Evolutionary conservation across 1,140 invertebrate genomes (phyloP), one percentile per base, ranked within the genome.

Genomic region (Leptinotarsa lineolata): DNA sequence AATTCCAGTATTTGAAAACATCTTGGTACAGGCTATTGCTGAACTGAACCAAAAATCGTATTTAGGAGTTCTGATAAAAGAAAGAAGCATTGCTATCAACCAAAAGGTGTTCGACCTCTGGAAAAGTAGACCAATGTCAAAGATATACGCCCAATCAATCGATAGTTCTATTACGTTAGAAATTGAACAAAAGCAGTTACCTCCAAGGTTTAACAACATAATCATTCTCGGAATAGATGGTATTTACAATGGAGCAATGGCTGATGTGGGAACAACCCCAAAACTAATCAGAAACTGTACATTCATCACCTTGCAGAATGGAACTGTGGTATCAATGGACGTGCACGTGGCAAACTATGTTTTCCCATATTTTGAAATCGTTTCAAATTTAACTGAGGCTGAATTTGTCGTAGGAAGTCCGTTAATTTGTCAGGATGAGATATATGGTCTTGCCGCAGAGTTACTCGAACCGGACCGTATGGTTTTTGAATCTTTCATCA

Each of bases 361-460:
- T 3, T 30, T 18, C 20, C 18, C 24, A 16, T n/a, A 71, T 30
- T 18, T 64, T 13, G 21, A 61, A 4, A 45, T 58, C 22, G 20
- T 4, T 20, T 59, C 30, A 30, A 24, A 58, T 22, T 13, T 61
- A 44, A 63, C 59, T 15, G 39, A 21, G 2, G 61, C 58, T 18
- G 12, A 71, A 13, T 44, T 71, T 15, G 44, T 71, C 4, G 16
- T 66, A 15, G 71, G 71, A 13, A 67, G 63, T 58, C 71, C 71
- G 16, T 67, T 72, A 16, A 48, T 72, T 20, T 72, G 71, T 21
- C 44, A 60, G 6, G 44, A 60, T 18, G 58, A 66, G 22, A 63
- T 72, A n/a, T 72, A 72, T 20, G 71, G 71, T 20, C 20, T 72
- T 15, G 71, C 71, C n/a, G 66, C 18, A 59, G 30, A 72, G 21